Base-by-base conservation (phyloP, 2,113 vertebrate species). In the Scatophagus argus region DNA sequence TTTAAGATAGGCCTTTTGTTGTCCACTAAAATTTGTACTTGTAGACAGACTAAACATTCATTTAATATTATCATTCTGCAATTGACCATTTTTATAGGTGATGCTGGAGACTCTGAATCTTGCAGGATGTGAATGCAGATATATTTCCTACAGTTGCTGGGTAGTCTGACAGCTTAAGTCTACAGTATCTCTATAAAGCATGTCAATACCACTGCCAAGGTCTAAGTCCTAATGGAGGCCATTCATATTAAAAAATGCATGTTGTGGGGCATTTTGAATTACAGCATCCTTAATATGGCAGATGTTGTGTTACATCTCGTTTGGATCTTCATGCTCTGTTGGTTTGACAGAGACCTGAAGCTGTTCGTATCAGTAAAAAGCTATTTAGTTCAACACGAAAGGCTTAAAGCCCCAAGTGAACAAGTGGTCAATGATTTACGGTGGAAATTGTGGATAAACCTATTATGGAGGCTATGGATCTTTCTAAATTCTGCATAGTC, bases 351-450 rank as follows among this genome's bases (percentile, higher is more conserved):
- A 80, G 76, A 68, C 55, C 34, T 58, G 34, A 80, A 59, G 77
- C 69, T 61, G 41, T 74, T 84, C 49, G 39, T 82, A 72, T 56
- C 56, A 76, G 38, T 19, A 43, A 8, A n/a, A 65, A 54, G 47
- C 21, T 44, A 14, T 79, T 76, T 77, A 49, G 63, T 79, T 32
- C 23, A 77, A 58, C 36, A 81, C 65, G 27, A 73, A 79, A 44
- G 27, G 49, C 38, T 70, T 29, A 85, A 76, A 46, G 67, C 44
- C 21, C 31, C 58, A 46, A 70, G 21, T 73, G 61, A 60, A 82
- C 66, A 72, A 84, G 14, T 62, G 74, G 54, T 77, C 63, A 55
- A 38, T 78, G 84, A 82, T 88, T 87, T 73, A 75, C 9, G 44
- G 54, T 49, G 21, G 39, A 68, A 55, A 74, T 34, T 32, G 39